These are phyloP conservation scores for Zygaena filipendulae DNA, from an alignment of 2,888 invertebrate species.

Conservation along the genomic window DNA sequence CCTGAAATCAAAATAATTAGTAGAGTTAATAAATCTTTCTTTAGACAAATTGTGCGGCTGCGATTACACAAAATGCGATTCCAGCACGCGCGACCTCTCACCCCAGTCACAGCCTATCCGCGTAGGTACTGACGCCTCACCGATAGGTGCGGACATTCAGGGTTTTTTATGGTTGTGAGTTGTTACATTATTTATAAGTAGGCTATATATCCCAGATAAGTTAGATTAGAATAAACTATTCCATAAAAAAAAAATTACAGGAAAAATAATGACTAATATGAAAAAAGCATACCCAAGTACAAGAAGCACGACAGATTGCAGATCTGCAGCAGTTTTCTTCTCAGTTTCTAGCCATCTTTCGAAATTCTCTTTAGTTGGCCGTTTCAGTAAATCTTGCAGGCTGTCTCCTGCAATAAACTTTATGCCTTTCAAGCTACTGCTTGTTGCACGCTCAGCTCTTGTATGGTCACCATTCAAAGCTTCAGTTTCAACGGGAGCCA, in stretches of 20 bases:
- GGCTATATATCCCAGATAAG: no score
- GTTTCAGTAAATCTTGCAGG: slow-evolving; percentile 78
- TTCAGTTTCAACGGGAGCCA: slow-evolving; percentile 84
- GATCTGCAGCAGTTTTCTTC: slow-evolving; percentile 76
- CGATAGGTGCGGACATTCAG: no score
- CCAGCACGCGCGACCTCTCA: no score
- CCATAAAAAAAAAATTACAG: no score
- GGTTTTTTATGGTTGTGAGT: no score
- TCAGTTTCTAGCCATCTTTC: slow-evolving; percentile 84
- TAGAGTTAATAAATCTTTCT: slow-evolving; percentile 9
- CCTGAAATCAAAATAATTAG: slow-evolving; percentile 48
- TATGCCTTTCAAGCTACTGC: slow-evolving; percentile 72
- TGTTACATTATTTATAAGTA: no score
- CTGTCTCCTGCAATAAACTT: slow-evolving; percentile 80
- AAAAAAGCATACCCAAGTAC: slow-evolving; percentile 77
- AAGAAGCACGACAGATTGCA: slow-evolving; percentile 84
- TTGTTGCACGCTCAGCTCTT: slow-evolving; percentile 65
- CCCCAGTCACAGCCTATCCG: no score
- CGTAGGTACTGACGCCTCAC: no score
- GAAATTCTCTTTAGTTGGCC: slow-evolving; percentile 82
- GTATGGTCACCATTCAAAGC: slow-evolving; percentile 54
- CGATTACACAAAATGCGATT: no score
- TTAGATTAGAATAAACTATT: no score
- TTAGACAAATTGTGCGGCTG: slow-evolving; percentile 18
- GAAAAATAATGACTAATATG: no score